Evolutionary conservation across 2,113 vertebrate genomes (phyloP).

Genomic region (Capreolus pygargus): DNA sequence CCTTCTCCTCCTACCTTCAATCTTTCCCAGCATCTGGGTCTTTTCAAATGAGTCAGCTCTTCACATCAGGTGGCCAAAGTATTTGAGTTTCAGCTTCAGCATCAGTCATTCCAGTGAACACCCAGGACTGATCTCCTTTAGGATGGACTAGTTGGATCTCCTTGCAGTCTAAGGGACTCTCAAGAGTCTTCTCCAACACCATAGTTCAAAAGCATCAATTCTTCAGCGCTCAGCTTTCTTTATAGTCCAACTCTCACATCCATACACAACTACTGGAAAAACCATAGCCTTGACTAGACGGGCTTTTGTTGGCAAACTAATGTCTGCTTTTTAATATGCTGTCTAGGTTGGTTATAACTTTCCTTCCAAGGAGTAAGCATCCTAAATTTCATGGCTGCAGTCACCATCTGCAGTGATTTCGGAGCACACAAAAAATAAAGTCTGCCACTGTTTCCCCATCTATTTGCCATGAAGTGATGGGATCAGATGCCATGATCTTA

Average conservation of each 20-base stretch:
- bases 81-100: not conserved
- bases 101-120: not conserved
- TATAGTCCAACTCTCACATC: not conserved
- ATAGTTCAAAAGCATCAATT: not conserved
- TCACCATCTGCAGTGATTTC: not conserved
- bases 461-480: not conserved
- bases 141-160: not conserved
- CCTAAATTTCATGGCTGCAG: not conserved
- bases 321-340: no score
- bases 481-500: not conserved
- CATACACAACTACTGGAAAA: not conserved
- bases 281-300: not conserved
- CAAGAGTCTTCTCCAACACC: not conserved
- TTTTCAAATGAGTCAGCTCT: not conserved
- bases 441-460: not conserved
- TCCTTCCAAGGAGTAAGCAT: no score
- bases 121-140: not conserved
- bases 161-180: not conserved
- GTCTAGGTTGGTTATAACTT: no score
- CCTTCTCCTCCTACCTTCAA: not conserved
- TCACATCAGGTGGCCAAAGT: not conserved
- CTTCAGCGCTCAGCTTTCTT: accelerated
- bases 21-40: not conserved
- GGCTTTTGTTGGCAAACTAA: not conserved
- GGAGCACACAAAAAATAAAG: not conserved